Conservation (phyloP, 2,113 vertebrate species). For the Phaethon lepturus region DNA sequence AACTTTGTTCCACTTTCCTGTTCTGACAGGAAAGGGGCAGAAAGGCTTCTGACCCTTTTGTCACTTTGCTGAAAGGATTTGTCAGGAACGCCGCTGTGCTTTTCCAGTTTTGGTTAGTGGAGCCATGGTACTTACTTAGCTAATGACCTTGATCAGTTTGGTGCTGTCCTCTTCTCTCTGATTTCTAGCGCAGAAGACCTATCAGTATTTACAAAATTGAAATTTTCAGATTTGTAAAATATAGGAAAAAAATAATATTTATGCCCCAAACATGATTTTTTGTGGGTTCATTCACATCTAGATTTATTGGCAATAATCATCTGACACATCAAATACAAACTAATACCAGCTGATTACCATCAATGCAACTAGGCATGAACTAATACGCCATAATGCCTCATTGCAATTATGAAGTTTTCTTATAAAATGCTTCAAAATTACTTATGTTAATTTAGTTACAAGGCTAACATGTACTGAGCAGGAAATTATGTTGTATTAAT, state of each 20-base stretch:
- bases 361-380: constrained; percentile 66
- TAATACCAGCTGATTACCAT: constrained; percentile 51
- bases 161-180: not conserved
- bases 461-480: constrained; percentile 65
- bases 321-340: not conserved
- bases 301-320: constrained; percentile 10
- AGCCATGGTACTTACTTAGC: not conserved
- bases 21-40: not conserved
- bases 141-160: not conserved
- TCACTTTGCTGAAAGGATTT: not conserved
- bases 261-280: not conserved
- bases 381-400: constrained; percentile 56
- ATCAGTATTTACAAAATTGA: not conserved
- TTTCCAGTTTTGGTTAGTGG: not conserved
- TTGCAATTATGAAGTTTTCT: constrained; percentile 68
- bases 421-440: constrained; percentile 73
- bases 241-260: not conserved
- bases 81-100: rapidly evolving
- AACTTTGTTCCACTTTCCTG: not conserved
- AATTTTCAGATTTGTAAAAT: not conserved
- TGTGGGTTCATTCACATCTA: not conserved
- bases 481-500: constrained; percentile 77
- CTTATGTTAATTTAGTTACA: constrained; percentile 73
- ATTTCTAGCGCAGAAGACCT: not conserved
- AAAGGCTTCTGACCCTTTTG: not conserved